Conservation (phyloP, 2,113 vertebrate genomes). For the Dermatemys mawii region DNA sequence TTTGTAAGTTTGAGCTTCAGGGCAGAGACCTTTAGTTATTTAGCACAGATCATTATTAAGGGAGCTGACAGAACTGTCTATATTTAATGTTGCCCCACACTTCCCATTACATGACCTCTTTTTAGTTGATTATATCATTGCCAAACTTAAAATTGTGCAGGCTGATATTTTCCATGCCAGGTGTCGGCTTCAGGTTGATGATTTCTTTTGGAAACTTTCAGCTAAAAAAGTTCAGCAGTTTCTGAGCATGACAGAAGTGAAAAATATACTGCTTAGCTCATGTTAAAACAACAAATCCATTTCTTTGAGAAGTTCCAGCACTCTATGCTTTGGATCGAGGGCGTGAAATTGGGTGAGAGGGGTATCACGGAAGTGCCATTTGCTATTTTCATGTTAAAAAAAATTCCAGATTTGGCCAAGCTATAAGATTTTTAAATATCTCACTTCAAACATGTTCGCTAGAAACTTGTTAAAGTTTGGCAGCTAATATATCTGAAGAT, state of each 20-base stretch:
- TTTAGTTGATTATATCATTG: not conserved
- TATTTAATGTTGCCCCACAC: not conserved
- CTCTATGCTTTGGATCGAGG: not conserved
- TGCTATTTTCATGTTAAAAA: too few species aligned
- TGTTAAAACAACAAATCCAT: not conserved
- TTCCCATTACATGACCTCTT: not conserved
- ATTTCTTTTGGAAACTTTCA: not conserved
- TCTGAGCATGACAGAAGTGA: not conserved
- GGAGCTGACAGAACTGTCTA: not conserved
- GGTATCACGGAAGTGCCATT: not conserved
- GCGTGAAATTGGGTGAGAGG: not conserved
- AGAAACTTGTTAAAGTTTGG: not conserved
- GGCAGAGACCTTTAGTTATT: not conserved
- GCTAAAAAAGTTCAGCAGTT: not conserved
- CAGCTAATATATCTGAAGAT: not conserved
- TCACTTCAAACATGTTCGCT: accelerated
- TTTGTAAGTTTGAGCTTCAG: not conserved
- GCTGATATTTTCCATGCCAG: not conserved
- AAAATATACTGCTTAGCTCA: not conserved
- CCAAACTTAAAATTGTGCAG: not conserved
- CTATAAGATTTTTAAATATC: not conserved
- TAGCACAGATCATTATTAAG: not conserved
- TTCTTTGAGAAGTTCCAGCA: not conserved
- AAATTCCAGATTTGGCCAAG: not conserved
- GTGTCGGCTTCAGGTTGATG: not conserved